Evolutionary conservation across 2,113 vertebrate species (phyloP).

Genomic region (Edolisoma coerulescens): DNA sequence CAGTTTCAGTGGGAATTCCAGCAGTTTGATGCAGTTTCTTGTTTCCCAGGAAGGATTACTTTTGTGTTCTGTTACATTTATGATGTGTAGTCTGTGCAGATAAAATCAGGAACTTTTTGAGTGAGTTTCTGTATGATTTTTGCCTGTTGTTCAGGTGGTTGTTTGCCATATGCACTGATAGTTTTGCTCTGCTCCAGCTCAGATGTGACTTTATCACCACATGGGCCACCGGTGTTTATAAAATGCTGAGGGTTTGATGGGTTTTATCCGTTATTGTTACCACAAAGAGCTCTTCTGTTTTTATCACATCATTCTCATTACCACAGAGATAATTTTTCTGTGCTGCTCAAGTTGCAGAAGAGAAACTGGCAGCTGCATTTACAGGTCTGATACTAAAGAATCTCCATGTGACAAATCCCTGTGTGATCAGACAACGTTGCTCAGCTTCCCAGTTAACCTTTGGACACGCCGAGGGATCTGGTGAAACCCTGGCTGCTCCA

Average conservation of each 20-base stretch:
- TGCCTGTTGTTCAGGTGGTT: not conserved
- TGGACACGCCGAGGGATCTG: not conserved
- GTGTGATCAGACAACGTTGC: not conserved
- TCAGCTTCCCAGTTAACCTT: not conserved
- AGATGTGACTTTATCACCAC: not conserved
- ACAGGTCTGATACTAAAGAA: not conserved
- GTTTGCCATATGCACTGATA: not conserved
- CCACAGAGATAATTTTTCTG: not conserved
- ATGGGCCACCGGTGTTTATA: not conserved
- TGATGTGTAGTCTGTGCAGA: not conserved
- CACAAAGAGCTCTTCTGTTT: not conserved
- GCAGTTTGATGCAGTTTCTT: not conserved
- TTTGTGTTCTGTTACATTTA: not conserved
- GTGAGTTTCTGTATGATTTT: accelerated
- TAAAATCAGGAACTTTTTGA: not conserved
- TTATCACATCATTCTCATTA: accelerated
- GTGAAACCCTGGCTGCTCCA: not conserved
- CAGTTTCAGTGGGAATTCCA: not conserved
- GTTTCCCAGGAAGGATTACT: not conserved
- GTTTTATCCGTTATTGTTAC: not conserved
- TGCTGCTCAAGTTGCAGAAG: not conserved
- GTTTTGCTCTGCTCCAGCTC: not conserved
- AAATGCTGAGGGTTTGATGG: not conserved
- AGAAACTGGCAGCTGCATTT: not conserved
- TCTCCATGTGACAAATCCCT: not conserved